Conservation (phyloP, 2,888 invertebrate species). For the Petrolisthes cinctipes region DNA sequence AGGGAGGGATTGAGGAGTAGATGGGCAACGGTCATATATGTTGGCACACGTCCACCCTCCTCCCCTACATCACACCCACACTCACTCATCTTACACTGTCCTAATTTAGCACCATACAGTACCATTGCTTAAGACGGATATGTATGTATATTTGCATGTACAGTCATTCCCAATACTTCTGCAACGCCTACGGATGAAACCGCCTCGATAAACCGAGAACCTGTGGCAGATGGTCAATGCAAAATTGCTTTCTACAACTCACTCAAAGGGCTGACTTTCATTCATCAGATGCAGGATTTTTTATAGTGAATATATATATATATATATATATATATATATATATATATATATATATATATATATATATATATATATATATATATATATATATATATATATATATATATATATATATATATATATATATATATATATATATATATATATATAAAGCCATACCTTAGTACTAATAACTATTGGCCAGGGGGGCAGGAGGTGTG, state of each 20-base stretch:
- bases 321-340: conserved; percentile 24
- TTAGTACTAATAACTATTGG: neutral
- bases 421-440: conserved; percentile 47
- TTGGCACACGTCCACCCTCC: neutral
- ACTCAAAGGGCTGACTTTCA: neutral
- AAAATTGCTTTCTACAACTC: no score
- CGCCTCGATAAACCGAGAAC: no score
- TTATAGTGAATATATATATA: neutral
- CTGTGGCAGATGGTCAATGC: no score
- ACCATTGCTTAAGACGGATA: no score
- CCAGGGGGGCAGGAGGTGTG: neutral
- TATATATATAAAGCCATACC: conserved; percentile 17
- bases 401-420: conserved; percentile 30
- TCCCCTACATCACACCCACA: neutral
- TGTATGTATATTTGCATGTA: no score
- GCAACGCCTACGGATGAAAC: no score
- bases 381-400: conserved; percentile 22
- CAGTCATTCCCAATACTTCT: no score
- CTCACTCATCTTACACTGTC: neutral
- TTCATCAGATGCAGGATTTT: neutral
- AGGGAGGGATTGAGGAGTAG: neutral
- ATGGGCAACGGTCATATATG: neutral
- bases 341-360: conserved; percentile 18
- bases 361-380: conserved; percentile 16
- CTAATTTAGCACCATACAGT: neutral